Evolutionary conservation across 2,113 vertebrate species (phyloP), one percentile per base, ranked within the genome.

Genomic region (Channa maculata): DNA sequence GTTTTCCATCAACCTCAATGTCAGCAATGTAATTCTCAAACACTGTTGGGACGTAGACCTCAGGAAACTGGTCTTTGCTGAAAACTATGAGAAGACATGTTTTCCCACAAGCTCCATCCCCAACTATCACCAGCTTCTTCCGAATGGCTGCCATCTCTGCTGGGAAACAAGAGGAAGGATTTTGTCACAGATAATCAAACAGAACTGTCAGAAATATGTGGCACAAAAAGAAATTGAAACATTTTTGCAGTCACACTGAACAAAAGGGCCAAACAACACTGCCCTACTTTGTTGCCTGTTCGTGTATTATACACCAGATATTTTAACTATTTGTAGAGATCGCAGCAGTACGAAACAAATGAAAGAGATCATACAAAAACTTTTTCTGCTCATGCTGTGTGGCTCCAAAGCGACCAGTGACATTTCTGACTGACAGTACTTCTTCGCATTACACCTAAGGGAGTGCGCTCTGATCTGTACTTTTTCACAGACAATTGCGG

Each of bases 21-120:
- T 99, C 98, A 0, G 97, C 98, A 0, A 99, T 98, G 93, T 99
- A 99, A 95, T 99, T 99, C 93, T 99, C 98, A 0, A 99, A 99
- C 77, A 99, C 98, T 0, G 98, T 99, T 0, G 98, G 98, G 24
- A 99, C 97, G 0, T 99, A 99, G 77, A 99, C 98, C 78, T 99
- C 98, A 0, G 98, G 98, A 92, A 99, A 99, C 92, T 98, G 98
- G 79, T 99, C 98, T 82, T 99, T 99, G 89, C 98, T 99, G 94
- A 99, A 99, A 37, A 99, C 98, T 0, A 99, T 99, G 60, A 99
- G 95, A 34, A 99, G 96, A 77, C 97, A 99, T 0, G 98, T 99
- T 92, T 99, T 99, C 13, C 98, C 97, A 0, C 98, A 99, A 34
- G 98, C 98, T 51, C 98, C 98, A 1, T 99, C 98, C 2, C 98